A percentile compares a stretch with the other conserved stretches of the same genome.
Evolutionary conservation across 2,888 invertebrate genomes (phyloP).

Genomic region (Operophtera brumata): DNA sequence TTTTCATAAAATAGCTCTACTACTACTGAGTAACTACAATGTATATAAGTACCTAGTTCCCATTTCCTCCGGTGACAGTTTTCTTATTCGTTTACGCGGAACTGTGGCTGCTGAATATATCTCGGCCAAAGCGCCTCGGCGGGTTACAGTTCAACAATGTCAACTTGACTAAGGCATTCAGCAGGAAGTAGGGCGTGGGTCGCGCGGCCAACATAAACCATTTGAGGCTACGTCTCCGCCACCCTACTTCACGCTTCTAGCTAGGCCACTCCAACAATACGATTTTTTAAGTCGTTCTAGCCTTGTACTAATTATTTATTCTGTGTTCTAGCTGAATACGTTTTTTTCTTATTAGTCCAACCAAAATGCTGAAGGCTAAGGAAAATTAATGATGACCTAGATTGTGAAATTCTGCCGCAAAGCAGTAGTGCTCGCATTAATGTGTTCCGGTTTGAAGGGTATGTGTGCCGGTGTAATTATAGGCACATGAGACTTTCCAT

Average conservation of each 20-base stretch:
- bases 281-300: not conserved
- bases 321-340: too few species aligned
- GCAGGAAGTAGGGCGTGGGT: conserved; percentile 52
- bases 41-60: not conserved
- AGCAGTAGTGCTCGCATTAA: too few species aligned
- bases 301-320: not conserved
- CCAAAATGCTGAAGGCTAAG: too few species aligned
- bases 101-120: conserved; percentile 32
- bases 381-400: too few species aligned
- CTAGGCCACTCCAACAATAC: conserved; percentile 5
- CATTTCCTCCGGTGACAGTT: conserved; percentile 3
- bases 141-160: conserved; percentile 49
- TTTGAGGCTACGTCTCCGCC: conserved; percentile 32
- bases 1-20: too few species aligned
- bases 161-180: conserved; percentile 42
- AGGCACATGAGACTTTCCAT: too few species aligned
- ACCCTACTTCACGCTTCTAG: conserved; percentile 22
- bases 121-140: conserved; percentile 22
- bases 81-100: conserved; percentile 11
- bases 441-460: too few species aligned
- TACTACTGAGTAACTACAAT: too few species aligned
- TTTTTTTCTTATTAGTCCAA: too few species aligned
- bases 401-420: too few species aligned
- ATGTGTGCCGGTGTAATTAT: too few species aligned
- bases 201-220: conserved; percentile 47